Evolutionary conservation across 2,113 vertebrate species (phyloP).

Genomic region (Tragulus kanchil): DNA sequence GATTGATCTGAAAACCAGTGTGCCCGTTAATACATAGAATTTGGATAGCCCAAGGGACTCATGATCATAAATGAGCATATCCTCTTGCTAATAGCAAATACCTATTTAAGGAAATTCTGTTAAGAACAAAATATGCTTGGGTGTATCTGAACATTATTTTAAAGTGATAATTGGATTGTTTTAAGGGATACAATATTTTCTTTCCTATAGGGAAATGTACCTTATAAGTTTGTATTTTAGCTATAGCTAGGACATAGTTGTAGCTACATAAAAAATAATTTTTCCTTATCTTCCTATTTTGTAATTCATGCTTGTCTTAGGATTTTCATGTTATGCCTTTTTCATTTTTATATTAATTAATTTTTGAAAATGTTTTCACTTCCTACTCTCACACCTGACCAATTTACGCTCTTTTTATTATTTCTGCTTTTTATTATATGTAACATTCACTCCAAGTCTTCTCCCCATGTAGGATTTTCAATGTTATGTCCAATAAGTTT

Average conservation of each 20-base stretch:
- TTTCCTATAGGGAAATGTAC: not conserved
- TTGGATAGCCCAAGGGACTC: not conserved
- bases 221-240: conserved; percentile 40
- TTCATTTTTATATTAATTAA: conserved; percentile 31
- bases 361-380: conserved; percentile 3
- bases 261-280: conserved; percentile 29
- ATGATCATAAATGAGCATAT: not conserved
- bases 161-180: conserved; percentile 12
- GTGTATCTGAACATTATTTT: conserved; percentile 38
- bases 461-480: not conserved
- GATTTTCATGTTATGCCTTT: conserved; percentile 33
- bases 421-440: conserved; percentile 15
- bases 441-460: conserved; percentile 36
- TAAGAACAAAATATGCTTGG: conserved; percentile 54
- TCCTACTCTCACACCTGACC: not conserved
- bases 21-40: not conserved
- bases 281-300: conserved; percentile 14
- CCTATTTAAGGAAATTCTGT: conserved; percentile 17
- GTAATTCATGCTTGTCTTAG: not conserved
- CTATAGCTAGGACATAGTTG: not conserved
- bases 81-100: conserved; percentile 31
- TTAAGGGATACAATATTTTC: conserved; percentile 43
- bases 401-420: conserved; percentile 48
- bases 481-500: not conserved
- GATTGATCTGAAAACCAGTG: conserved; percentile 1